Base-by-base conservation (phyloP, 2,888 invertebrate genomes). In the Nudaria mundana region DNA sequence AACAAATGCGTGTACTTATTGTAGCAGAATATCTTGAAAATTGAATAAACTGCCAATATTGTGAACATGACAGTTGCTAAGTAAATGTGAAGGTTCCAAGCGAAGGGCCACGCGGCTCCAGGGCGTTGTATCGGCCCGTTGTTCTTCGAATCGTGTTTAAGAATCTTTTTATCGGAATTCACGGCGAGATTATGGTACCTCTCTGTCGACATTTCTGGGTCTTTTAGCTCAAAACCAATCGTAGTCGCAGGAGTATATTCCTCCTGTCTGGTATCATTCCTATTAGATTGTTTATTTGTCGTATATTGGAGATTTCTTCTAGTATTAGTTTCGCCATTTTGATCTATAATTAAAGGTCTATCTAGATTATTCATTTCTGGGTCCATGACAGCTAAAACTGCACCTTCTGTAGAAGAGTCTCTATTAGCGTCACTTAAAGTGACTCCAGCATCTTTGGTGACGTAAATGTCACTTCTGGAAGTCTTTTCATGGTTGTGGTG, bases 51-150 rank as follows among this genome's bases (percentile, higher is more conserved):
- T 0, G 96, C 95, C 60, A 98, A 83, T 7, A 97, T 87, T 0
- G 95, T 94, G 72, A 97, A 98, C 66, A 96, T 91, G 10, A 94
- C 92, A 1, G 97, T 97, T 0, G 95, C 94, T 25, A 95, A 81
- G 81, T 97, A 98, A 3, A 97, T 94, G 72, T 98, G 97, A 5
- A 97, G 92, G 65, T 97, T 95, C 97, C 97, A 97, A 1, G 96
- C 96, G 52, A 95, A 93, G 0, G 94, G 92, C 94, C 95, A 95
- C 0, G 94, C 93, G 0, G 89, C 89, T 1, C 91, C 90, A 1
- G 90, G 82, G 11, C 89, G 76, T 52, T 88, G 88, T 0, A 90
- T 70, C 0, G 83, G 77, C 1, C 77, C 81, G 34, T 60, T 76
- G 18, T 65, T 76, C 48, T 88, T 88, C 0, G 71, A 45, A 39